phyloP scores from a whole-genome alignment of 2,888 invertebrate species.

The Phaonia tiefii region DNA sequence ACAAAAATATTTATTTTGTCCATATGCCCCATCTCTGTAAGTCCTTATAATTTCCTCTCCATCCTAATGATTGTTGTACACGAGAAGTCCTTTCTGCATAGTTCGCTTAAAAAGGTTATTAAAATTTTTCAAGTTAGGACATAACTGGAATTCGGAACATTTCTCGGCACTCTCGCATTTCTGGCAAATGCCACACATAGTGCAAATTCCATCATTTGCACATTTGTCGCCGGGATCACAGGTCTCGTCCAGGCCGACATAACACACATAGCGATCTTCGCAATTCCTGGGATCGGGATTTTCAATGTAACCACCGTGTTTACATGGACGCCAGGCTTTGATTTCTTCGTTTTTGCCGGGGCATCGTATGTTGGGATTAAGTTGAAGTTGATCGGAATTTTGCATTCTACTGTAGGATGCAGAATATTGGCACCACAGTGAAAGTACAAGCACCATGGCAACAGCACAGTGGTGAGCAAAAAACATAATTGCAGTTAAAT shows the following conservation, averaged over 20 bases:
- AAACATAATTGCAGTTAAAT: too few species aligned
- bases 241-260: conserved; percentile 48
- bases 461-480: too few species aligned
- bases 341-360: conserved; percentile 46
- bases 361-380: conserved; percentile 57
- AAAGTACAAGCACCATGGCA: too few species aligned
- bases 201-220: conserved; percentile 58
- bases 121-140: conserved; percentile 28
- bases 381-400: conserved; percentile 21
- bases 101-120: conserved; percentile 48
- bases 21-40: too few species aligned
- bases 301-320: conserved; percentile 60
- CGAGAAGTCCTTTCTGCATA: conserved; percentile 43
- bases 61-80: background rate
- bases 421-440: conserved; percentile 34
- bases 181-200: conserved; percentile 58
- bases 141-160: conserved; percentile 56
- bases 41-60: background rate
- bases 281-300: conserved; percentile 61
- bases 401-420: conserved; percentile 9
- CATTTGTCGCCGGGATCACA: conserved; percentile 54
- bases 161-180: conserved; percentile 58
- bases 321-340: conserved; percentile 52
- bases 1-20: too few species aligned
- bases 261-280: conserved; percentile 60